Evolutionary conservation across 2,113 vertebrate species (phyloP).

Genomic region (Himantopus leucocephalus): DNA sequence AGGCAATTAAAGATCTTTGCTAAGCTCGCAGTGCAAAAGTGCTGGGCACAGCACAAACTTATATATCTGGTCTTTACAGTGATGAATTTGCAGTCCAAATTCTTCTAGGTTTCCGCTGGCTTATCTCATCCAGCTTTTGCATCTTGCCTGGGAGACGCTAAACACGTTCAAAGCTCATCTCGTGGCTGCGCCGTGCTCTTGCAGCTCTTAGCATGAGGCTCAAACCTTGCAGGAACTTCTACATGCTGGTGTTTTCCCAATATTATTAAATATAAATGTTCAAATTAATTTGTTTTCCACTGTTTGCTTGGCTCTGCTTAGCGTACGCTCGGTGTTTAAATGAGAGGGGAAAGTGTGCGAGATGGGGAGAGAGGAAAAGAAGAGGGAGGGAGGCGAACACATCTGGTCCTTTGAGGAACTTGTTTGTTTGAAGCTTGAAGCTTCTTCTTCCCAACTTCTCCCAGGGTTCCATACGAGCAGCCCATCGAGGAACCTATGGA

Average conservation of each 20-base stretch:
- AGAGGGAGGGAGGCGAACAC: not conserved
- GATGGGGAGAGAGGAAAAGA: not conserved
- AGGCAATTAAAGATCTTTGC: not conserved
- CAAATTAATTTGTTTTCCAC: not conserved
- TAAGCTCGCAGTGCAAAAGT: not conserved
- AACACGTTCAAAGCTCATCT: fast-evolving
- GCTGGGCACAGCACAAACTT: not conserved
- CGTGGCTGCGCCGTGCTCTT: fast-evolving
- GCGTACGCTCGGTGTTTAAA: not conserved
- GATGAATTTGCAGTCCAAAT: not conserved
- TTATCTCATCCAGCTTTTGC: not conserved
- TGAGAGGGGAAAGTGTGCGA: not conserved
- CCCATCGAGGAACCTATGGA: not conserved
- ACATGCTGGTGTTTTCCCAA: not conserved
- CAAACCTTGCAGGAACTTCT: not conserved
- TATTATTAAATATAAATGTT: not conserved
- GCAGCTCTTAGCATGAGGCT: not conserved
- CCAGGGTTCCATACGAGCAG: not conserved
- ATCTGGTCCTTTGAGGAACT: not conserved
- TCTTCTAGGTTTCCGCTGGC: not conserved
- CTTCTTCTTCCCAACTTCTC: conserved; percentile 2
- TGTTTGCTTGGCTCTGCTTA: not conserved
- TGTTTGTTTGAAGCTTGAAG: not conserved
- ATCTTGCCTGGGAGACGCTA: not conserved
- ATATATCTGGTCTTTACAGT: not conserved